Base-by-base conservation (phyloP, 2,888 invertebrate species). In the Actias luna region DNA sequence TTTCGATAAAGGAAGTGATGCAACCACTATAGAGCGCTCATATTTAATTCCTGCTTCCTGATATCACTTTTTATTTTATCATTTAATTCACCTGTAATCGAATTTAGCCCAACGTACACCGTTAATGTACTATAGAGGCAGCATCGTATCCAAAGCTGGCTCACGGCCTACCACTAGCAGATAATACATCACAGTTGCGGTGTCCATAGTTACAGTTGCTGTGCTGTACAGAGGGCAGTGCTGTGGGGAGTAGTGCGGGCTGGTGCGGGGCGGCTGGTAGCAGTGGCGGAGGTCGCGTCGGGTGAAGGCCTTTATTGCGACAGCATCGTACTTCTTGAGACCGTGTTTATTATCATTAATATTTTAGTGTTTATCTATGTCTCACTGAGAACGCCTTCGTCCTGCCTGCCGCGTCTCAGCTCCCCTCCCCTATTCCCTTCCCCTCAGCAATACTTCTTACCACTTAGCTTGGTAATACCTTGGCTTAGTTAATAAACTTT, bases 221-320 rank as follows among this genome's bases (percentile, higher is more conserved):
- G 5, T 39, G 4, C 55, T 61, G 39, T 36, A 18, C n/a, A n/a
- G n/a, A n/a, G n/a, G 29, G 42, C 57, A 18, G 18, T 31, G 29
- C 33, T 16, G 42, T 25, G 22, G 25, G 27, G 59, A 29, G 52
- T 55, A 7, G 29, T 7, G 46, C 14, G 18, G 14, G 33, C 7
- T 4, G 42, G 39, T 27, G 59, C 31, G 31, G 29, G 18, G 29
- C 52, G 16, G 12, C 33, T 25, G 46, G 16, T n/a, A 31, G 18
- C 35, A 36, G 59, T 36, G 52, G 29, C 31, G 39, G 36, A 59
- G 62, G 58, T 62, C 31, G 42, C 42, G 31, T 27, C 22, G 18
- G 58, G 61, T 62, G 61, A 62, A 58, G 61, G 61, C 27, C 36
- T 22, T 22, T 16, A 27, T 39, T n/a, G n/a, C 42, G 42, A 33